Evolutionary conservation across 1,140 invertebrate genomes (phyloP).

Genomic region (Trachymyrmex septentrionalis): DNA sequence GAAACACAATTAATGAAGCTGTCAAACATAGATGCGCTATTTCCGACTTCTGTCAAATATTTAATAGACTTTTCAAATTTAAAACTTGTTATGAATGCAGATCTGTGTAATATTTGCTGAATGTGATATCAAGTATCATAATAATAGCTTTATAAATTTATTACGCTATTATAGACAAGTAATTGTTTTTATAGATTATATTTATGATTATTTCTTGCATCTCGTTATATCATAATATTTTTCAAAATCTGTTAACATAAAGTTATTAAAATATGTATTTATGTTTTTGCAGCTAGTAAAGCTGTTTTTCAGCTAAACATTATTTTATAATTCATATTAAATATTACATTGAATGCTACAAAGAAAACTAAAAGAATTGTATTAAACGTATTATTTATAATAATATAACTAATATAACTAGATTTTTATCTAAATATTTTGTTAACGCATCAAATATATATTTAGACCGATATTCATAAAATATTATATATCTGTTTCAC

Average conservation of each 20-base stretch:
- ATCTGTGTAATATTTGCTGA: not conserved
- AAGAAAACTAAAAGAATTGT: not conserved
- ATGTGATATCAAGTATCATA: not conserved
- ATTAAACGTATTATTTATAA: not conserved
- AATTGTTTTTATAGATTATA: not conserved
- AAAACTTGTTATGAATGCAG: not conserved
- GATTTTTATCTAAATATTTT: not conserved
- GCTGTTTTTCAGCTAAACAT: not conserved
- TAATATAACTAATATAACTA: too few species aligned
- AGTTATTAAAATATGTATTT: not conserved
- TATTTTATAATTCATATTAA: not conserved
- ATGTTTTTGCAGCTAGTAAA: not conserved
- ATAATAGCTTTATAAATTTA: not conserved
- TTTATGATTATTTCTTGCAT: not conserved
- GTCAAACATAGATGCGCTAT: not conserved
- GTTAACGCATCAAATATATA: too few species aligned
- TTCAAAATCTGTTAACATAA: not conserved
- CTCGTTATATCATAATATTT: not conserved
- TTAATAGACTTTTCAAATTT: not conserved
- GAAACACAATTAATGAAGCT: not conserved
- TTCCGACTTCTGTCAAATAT: not conserved
- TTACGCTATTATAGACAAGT: not conserved
- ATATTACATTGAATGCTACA: not conserved
- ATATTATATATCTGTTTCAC: not conserved
- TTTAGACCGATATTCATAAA: not conserved